Base-by-base conservation (phyloP, 2,797 vertebrate genomes). In the Lutjanus argentimaculatus region DNA sequence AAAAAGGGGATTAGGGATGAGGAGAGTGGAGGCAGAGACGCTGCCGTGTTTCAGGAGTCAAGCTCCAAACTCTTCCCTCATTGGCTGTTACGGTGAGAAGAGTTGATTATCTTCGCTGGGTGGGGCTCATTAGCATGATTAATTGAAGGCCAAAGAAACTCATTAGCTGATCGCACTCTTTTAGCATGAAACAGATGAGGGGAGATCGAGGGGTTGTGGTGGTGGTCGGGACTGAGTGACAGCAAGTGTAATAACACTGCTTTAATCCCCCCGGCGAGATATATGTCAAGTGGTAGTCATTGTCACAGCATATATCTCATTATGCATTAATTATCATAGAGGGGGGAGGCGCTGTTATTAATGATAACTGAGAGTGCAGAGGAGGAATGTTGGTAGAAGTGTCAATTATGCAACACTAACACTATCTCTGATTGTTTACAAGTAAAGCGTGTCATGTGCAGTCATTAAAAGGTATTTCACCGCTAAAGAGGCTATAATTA, bases 81-180 rank as follows among this genome's bases (percentile, higher is more conserved):
- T 67, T 78, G 71, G 36, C 72, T 77, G 77, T 72, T 57, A 70
- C 70, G 40, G 57, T 8, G 25, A 67, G 52, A 85, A 71, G 30
- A 68, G 67, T 61, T 88, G 84, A 88, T 90, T 82, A 77, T 88
- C 80, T 85, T 73, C 53, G 49, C 77, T 88, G 90, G 88, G 85
- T 62, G 85, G 82, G 83, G 79, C 80, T 89, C 86, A 89, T 94
- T 92, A 91, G 72, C 63, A 59, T 90, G 90, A 93, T 93, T 93
- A 92, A 93, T 91, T 80, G 83, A 63, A 85, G 92, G 85, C 84
- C 87, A 84, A 73, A 70, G 78, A 91, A 91, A 85, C 75, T 89
- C 88, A 90, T 91, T 92, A 89, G 78, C 73, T 63, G 84, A 86
- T 89, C 63, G 14, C 72, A 62, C 57, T 88, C 85, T 84, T 87